These are phyloP conservation scores for Euclidia mi DNA, from an alignment of 2,888 invertebrate genomes.

Conservation along the genomic window DNA sequence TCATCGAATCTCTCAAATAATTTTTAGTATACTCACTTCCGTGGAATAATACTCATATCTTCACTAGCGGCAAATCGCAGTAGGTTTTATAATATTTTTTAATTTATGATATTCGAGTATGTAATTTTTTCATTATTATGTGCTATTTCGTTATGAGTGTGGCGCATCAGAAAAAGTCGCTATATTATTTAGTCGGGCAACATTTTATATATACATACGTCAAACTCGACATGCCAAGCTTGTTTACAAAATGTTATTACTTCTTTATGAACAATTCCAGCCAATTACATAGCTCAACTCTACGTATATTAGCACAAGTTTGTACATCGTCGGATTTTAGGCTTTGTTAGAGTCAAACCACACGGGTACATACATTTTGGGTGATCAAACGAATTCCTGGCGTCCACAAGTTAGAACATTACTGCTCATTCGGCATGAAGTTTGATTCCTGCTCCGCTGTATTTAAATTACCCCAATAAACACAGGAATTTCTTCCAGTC, in stretches of 20 bases:
- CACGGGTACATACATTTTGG: constrained; percentile 58
- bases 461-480: constrained; percentile 26
- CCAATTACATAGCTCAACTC: constrained; percentile 17
- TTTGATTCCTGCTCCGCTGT: constrained; percentile 30
- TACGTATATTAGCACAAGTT: constrained; percentile 42
- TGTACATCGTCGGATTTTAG: constrained; percentile 41
- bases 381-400: constrained; percentile 37
- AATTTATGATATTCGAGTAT: too few relatives aligned
- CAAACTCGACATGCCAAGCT: constrained; percentile 18
- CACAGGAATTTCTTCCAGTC: constrained; percentile 39
- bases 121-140: too few relatives aligned
- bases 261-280: constrained; percentile 19
- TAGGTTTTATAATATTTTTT: too few relatives aligned
- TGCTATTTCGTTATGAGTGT: too few relatives aligned
- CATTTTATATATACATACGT: too few relatives aligned
- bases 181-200: too few relatives aligned
- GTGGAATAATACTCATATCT: too few relatives aligned
- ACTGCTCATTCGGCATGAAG: constrained; percentile 12
- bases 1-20: too few relatives aligned
- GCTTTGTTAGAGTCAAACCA: constrained; percentile 28
- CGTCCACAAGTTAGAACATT: constrained; percentile 21
- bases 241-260: constrained; percentile 35
- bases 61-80: too few relatives aligned
- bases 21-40: too few relatives aligned
- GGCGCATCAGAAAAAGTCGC: too few relatives aligned